Evolutionary conservation across 2,113 vertebrate species (phyloP).

Genomic region (Peromyscus polionotus): DNA sequence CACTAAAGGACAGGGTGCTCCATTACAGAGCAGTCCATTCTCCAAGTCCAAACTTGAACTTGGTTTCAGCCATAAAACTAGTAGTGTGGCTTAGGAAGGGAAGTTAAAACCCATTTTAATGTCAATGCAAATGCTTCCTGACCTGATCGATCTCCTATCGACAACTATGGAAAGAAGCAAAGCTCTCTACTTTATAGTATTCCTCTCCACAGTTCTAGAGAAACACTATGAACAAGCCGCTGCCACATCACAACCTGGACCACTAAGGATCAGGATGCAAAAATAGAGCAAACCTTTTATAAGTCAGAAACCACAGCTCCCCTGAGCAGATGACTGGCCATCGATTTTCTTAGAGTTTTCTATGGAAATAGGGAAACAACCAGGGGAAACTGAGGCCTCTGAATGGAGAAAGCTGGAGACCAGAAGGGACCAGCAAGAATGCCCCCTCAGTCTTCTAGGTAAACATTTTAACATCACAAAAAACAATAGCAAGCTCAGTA

Average conservation of each 20-base stretch:
- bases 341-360: background rate
- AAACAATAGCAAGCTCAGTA: background rate
- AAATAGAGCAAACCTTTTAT: background rate
- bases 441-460: background rate
- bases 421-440: background rate
- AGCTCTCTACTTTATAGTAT: background rate
- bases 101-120: conserved; percentile 48
- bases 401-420: background rate
- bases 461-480: conserved; percentile 8
- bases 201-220: background rate
- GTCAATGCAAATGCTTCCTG: conserved; percentile 50
- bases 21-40: background rate
- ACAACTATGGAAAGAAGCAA: background rate
- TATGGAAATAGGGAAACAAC: background rate
- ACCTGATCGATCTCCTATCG: background rate
- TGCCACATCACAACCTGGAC: background rate
- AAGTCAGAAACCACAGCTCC: background rate
- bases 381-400: background rate
- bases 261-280: background rate
- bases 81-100: background rate
- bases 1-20: background rate
- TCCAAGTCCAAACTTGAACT: conserved; percentile 12
- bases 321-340: background rate
- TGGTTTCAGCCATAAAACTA: conserved; percentile 57
- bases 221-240: background rate